Percentiles rank a stretch among this genome's conserved stretches.
Conservation (phyloP, 2,888 invertebrate species). For the Aplocera efformata region DNA sequence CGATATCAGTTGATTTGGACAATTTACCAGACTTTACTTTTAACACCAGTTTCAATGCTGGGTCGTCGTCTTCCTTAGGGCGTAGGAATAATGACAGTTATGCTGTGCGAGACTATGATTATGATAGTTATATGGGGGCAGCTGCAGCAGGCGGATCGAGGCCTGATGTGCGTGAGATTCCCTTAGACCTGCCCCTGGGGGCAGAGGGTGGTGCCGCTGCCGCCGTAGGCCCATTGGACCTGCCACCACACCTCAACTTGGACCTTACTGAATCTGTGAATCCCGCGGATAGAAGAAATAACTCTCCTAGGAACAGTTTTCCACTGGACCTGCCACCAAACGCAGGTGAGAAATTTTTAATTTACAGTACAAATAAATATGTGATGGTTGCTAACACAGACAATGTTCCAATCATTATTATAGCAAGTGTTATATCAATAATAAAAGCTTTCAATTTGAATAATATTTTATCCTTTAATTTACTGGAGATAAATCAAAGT, state of each 20-base stretch:
- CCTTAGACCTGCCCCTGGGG: conserved; percentile 60
- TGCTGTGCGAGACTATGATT: conserved; percentile 58
- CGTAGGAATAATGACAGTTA: conserved; percentile 54
- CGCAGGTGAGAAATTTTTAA: conserved; percentile 52
- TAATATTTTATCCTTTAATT: too few species aligned
- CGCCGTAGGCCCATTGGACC: conserved; percentile 55
- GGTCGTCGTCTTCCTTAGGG: conserved; percentile 59
- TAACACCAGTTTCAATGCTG: conserved; percentile 72
- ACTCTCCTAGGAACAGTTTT: conserved; percentile 64
- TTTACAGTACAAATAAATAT: too few species aligned
- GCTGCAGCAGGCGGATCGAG: conserved; percentile 52
- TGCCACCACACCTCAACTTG: conserved; percentile 62
- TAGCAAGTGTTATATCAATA: too few species aligned
- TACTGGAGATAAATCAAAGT: too few species aligned
- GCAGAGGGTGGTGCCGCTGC: conserved; percentile 61
- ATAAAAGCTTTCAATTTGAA: too few species aligned
- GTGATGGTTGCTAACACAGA: too few species aligned
- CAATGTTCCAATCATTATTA: too few species aligned
- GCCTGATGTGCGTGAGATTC: conserved; percentile 49
- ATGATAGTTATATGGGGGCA: conserved; percentile 58
- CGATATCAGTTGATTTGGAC: conserved; percentile 81
- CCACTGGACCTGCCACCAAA: conserved; percentile 71
- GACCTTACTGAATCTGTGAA: conserved; percentile 75
- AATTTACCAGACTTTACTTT: conserved; percentile 85
- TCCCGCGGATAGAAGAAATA: conserved; percentile 65